Percentiles rank a stretch among this genome's conserved stretches.
These are phyloP conservation scores for Nymphalis polychloros DNA, from an alignment of 2,888 invertebrate species.

Conservation along the genomic window DNA sequence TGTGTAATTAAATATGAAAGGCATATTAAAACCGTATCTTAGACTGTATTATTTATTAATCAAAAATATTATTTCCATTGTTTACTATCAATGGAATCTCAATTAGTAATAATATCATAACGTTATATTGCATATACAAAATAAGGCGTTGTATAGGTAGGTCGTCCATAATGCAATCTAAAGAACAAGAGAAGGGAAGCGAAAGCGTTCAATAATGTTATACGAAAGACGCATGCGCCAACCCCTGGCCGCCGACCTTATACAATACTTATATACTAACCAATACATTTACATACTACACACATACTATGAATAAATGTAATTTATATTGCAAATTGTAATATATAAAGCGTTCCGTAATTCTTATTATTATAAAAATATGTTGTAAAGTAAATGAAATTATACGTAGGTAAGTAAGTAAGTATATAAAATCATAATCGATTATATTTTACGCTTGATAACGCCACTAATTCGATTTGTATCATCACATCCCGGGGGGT, in stretches of 20 bases:
- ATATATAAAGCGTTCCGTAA: too few species aligned
- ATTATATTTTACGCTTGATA: conserved; percentile 10
- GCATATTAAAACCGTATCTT: too few species aligned
- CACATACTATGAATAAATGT: neutral
- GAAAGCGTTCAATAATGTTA: conserved; percentile 58
- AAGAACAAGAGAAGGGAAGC: conserved; percentile 40
- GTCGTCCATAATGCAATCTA: conserved; percentile 37
- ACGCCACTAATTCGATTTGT: conserved; percentile 31
- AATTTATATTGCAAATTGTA: too few species aligned
- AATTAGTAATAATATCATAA: neutral
- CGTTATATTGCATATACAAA: neutral
- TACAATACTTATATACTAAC: conserved; percentile 22
- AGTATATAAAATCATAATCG: neutral
- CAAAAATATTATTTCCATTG: too few species aligned
- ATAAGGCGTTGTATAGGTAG: conserved; percentile 43
- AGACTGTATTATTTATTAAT: too few species aligned
- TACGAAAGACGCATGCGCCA: conserved; percentile 59
- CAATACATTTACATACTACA: neutral
- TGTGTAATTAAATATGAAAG: too few species aligned
- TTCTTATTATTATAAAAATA: too few species aligned
- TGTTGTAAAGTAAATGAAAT: too few species aligned
- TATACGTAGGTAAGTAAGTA: neutral
- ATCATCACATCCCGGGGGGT: conserved; percentile 53
- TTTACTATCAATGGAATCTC: too few species aligned
- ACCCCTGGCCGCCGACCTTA: conserved; percentile 53